Evolutionary conservation across 1,140 invertebrate species (phyloP).

Genomic region (Onthophagus taurus): DNA sequence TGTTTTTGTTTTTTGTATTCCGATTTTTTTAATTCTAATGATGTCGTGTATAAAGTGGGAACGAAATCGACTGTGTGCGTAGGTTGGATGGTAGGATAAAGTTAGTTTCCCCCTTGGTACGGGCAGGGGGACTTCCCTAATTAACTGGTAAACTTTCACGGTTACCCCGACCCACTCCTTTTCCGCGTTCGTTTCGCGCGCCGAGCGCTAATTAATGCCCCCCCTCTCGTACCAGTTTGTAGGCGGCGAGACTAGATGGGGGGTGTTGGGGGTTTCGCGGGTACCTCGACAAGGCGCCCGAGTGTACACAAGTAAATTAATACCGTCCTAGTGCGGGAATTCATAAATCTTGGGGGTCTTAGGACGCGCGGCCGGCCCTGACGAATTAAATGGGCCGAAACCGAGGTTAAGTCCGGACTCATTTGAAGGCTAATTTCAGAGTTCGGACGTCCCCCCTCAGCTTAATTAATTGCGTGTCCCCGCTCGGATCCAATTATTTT

Average conservation of each 20-base stretch:
- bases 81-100: too few species aligned
- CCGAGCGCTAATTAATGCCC: conserved; percentile 36
- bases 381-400: conserved; percentile 13
- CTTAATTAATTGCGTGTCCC: conserved; percentile 11
- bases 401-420: conserved; percentile 11
- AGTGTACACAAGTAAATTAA: conserved; percentile 16
- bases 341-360: conserved; percentile 13
- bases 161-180: too few species aligned
- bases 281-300: conserved; percentile 4
- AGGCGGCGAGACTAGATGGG: background rate
- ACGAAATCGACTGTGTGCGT: too few species aligned
- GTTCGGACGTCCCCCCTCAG: conserved; percentile 2
- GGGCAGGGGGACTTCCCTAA: conserved; percentile 32
- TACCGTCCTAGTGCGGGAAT: conserved; percentile 11
- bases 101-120: too few species aligned
- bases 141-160: conserved; percentile 39
- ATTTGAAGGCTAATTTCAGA: conserved; percentile 12
- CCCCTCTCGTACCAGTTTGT: conserved; percentile 21
- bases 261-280: background rate
- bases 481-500: too few species aligned
- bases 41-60: too few species aligned
- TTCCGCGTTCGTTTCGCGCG: too few species aligned
- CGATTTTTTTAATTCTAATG: too few species aligned
- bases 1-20: too few species aligned
- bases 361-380: conserved; percentile 9